A percentile compares a stretch with the other conserved stretches of the same genome.
These are phyloP conservation scores for Carcharodon carcharias DNA, from an alignment of 2,797 vertebrate genomes.

Conservation along the genomic window DNA sequence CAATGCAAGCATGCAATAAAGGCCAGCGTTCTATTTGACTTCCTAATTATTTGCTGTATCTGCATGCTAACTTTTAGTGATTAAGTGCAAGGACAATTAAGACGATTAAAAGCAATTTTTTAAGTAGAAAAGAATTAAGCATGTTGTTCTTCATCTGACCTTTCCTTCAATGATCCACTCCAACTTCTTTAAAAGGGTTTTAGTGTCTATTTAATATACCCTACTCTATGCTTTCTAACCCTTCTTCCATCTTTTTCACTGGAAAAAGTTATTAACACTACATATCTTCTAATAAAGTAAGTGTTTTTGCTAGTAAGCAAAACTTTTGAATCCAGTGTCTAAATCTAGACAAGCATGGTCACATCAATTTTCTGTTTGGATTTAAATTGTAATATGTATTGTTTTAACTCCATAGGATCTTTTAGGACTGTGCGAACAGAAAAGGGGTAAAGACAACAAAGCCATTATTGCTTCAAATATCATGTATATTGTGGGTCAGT, in stretches of 20 bases:
- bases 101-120: background rate
- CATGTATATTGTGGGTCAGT: constrained; percentile 98
- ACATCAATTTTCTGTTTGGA: background rate
- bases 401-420: constrained; percentile 70
- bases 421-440: constrained; percentile 93
- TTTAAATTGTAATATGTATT: background rate
- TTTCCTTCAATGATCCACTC: background rate
- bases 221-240: background rate
- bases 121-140: background rate
- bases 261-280: background rate
- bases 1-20: background rate
- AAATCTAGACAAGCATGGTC: background rate
- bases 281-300: background rate
- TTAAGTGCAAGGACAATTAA: background rate
- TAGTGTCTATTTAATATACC: background rate
- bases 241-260: background rate
- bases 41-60: too few species aligned
- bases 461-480: constrained; percentile 98
- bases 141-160: background rate
- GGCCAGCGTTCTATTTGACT: background rate
- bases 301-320: background rate
- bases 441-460: constrained; percentile 97
- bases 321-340: background rate
- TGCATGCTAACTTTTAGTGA: background rate
- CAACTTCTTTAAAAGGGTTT: background rate